A percentile compares a stretch with the other conserved stretches of the same genome.
Evolutionary conservation across 2,113 vertebrate species (phyloP).

Genomic region (Cyanoliseus patagonus): DNA sequence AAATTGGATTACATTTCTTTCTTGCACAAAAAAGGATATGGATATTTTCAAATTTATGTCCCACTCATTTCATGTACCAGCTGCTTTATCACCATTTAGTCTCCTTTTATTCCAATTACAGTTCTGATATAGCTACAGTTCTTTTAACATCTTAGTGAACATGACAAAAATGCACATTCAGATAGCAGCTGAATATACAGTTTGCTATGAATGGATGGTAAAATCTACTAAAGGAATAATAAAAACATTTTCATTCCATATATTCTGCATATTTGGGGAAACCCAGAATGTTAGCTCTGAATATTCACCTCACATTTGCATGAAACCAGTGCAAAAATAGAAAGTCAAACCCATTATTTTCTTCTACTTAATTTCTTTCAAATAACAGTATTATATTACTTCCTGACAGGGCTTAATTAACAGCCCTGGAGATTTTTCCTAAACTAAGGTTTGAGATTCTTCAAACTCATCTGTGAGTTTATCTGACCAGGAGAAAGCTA

Average conservation of each 20-base stretch:
- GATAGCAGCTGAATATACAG: conserved; percentile 11
- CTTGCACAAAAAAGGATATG: background rate
- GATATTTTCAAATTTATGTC: conserved; percentile 52
- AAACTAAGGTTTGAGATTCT: background rate
- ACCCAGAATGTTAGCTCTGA: background rate
- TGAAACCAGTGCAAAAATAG: background rate
- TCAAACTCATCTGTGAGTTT: background rate
- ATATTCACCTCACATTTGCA: conserved; percentile 1
- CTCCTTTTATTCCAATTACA: conserved; percentile 37
- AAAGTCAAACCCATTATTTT: conserved; percentile 44
- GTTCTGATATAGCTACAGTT: conserved; percentile 37
- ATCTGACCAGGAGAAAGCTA: background rate
- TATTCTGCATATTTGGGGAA: background rate
- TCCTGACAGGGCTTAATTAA: conserved; percentile 38
- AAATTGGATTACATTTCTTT: conserved; percentile 12
- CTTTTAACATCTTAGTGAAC: background rate
- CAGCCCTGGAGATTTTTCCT: background rate
- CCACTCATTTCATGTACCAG: conserved; percentile 49
- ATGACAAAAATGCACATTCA: conserved; percentile 19
- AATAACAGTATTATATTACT: conserved; percentile 8
- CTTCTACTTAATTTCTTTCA: conserved; percentile 20
- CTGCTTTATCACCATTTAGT: conserved; percentile 48
- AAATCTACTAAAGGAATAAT: background rate
- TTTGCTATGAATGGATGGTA: background rate
- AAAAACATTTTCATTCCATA: background rate